A percentile compares a stretch with the other conserved stretches of the same genome.
Evolutionary conservation across 1,140 invertebrate species (phyloP).

Genomic region (Caenorhabditis tropicalis): DNA sequence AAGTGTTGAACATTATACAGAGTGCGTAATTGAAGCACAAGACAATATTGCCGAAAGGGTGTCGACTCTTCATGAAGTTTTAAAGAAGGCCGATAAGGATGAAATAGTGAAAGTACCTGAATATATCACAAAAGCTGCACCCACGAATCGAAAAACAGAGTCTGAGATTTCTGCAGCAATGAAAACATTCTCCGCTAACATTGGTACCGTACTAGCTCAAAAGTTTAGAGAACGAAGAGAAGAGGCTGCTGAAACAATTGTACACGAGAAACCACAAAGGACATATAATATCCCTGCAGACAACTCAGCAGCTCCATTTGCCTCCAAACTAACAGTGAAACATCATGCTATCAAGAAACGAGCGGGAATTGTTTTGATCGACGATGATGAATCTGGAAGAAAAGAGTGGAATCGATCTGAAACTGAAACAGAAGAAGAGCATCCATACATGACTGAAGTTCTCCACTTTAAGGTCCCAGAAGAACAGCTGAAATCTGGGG

Average conservation of each 20-base stretch:
- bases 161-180: conserved; percentile 1
- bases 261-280: conserved; percentile 59
- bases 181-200: conserved; percentile 2
- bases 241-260: background rate
- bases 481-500: conserved; percentile 53
- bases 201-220: background rate
- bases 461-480: conserved; percentile 74
- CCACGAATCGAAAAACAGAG: conserved; percentile 31
- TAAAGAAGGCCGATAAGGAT: conserved; percentile 29
- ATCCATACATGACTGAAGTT: conserved; percentile 89
- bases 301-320: conserved; percentile 59
- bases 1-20: conserved; percentile 5
- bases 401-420: conserved; percentile 7
- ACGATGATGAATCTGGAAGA: conserved; percentile 15
- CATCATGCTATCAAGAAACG: conserved; percentile 58
- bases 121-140: conserved; percentile 39
- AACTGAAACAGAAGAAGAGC: conserved; percentile 69
- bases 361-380: conserved; percentile 31
- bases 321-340: conserved; percentile 59
- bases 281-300: conserved; percentile 52
- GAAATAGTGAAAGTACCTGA: conserved; percentile 41
- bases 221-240: conserved; percentile 32
- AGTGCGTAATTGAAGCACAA: conserved; percentile 40
- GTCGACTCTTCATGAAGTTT: conserved; percentile 35
- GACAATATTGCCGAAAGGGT: conserved; percentile 44